Evolutionary conservation across 1,140 invertebrate genomes (phyloP).

Genomic region (Helicoverpa zea): DNA sequence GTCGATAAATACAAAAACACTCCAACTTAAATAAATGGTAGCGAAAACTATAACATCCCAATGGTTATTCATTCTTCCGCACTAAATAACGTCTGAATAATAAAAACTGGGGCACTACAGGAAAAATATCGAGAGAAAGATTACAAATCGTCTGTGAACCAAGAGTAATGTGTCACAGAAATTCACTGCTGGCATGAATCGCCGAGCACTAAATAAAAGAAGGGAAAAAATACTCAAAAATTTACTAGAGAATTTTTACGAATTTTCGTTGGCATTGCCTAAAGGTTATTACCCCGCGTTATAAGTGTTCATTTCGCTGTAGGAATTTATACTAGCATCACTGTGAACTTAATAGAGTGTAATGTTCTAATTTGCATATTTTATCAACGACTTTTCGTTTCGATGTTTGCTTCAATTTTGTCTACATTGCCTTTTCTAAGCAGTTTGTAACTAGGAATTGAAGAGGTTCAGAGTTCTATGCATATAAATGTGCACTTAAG

Average conservation of each 20-base stretch:
- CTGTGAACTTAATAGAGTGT: slow-evolving; percentile 49
- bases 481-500: not conserved
- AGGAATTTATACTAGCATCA: slow-evolving; percentile 32
- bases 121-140: slow-evolving; percentile 46
- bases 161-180: slow-evolving; percentile 46
- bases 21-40: slow-evolving; percentile 2
- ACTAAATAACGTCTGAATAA: slow-evolving; percentile 40
- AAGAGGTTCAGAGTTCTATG: not conserved
- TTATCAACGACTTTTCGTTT: slow-evolving; percentile 28
- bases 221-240: slow-evolving; percentile 44
- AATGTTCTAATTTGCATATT: slow-evolving; percentile 52
- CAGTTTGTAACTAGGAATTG: not conserved
- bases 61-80: slow-evolving; percentile 21
- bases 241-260: slow-evolving; percentile 44
- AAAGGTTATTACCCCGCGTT: slow-evolving; percentile 38
- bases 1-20: not conserved
- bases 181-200: slow-evolving; percentile 48
- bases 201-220: slow-evolving; percentile 45
- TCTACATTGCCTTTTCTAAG: not conserved
- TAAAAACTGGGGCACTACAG: slow-evolving; percentile 42
- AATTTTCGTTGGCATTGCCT: slow-evolving; percentile 44
- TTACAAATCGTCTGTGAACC: slow-evolving; percentile 46
- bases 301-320: slow-evolving; percentile 49
- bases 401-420: slow-evolving; percentile 25
- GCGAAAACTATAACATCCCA: not conserved